Percentiles rank a stretch among this genome's conserved stretches.
Conservation (phyloP, 1,140 invertebrate genomes). For the Choristoneura fumiferana region DNA sequence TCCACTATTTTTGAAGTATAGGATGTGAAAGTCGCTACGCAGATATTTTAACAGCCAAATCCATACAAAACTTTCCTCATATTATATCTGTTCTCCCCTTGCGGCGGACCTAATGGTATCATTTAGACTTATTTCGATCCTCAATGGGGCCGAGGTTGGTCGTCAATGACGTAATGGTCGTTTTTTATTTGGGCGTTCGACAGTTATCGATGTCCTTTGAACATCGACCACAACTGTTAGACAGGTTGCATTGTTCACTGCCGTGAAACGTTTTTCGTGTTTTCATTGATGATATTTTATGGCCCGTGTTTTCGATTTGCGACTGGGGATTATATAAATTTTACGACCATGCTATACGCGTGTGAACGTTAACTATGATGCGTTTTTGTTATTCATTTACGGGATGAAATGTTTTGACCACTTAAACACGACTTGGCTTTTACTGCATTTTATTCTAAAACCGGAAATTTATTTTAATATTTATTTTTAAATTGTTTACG, state of each 20-base stretch:
- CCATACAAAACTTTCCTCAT: conserved; percentile 15
- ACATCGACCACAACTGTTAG: conserved; percentile 49
- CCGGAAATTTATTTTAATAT: too few species aligned
- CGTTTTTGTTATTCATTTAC: too few species aligned
- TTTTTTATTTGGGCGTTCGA: conserved; percentile 44
- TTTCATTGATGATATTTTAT: conserved; percentile 42
- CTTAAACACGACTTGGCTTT: too few species aligned
- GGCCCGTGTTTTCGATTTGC: conserved; percentile 42
- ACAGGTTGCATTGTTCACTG: conserved; percentile 36
- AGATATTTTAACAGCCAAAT: not conserved
- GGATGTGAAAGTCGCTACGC: not conserved
- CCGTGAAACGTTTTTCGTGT: conserved; percentile 62
- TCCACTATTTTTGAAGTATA: too few species aligned
- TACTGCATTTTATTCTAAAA: too few species aligned
- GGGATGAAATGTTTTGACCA: too few species aligned
- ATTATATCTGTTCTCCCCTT: conserved; percentile 37
- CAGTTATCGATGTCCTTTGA: conserved; percentile 42
- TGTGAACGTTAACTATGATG: not conserved
- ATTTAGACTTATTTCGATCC: conserved; percentile 63
- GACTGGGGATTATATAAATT: conserved; percentile 1
- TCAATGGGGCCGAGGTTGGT: conserved; percentile 35
- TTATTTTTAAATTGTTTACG: too few species aligned
- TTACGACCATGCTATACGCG: not conserved
- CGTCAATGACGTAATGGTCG: conserved; percentile 27
- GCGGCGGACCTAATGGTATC: conserved; percentile 64